Evolutionary conservation across 2,888 invertebrate species (phyloP), one percentile per base, ranked within the genome.

Genomic region (Dioctria linearis): DNA sequence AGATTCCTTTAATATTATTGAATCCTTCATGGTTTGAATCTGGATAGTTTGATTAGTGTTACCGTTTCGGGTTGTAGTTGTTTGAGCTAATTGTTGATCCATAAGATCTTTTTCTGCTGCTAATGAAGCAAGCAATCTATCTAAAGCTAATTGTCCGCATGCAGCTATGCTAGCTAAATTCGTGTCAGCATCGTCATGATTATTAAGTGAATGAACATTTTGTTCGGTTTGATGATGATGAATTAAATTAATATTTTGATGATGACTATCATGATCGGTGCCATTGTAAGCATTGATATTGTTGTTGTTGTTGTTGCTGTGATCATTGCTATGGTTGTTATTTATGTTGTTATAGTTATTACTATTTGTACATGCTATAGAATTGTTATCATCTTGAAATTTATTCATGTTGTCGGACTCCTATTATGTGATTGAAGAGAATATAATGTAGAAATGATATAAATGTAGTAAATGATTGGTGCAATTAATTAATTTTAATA

Each of bases 61-160:
- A 42, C 66, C 54, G 57, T 78, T 66, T 25, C 25, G 25, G 25
- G 25, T 25, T 25, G 25, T 25, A 25, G 25, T 25, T 40, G 66
- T 67, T 13, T 69, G 59, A 42, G 67, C 79, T n/a, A 84, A 71
- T 59, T 84, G 83, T 57, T 82, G 82, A 82, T 84, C 82, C 82
- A 84, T 84, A 40, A 83, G 76, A 82, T 83, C 82, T 25, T 83
- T 83, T 83, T 84, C 84, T 66, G 80, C 82, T 9, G 84, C 83
- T 80, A 85, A 82, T 40, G 84, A 83, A 59, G 83, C 84, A 51
- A 85, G 67, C 71, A 85, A 83, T 79, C 81, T 82, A 80, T 85
- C 84, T 84, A 85, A 82, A 71, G 83, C 82, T 82, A 83, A 82
- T 80, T 84, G 83, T 37, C 84, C 84, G 82, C 82, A 79, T 80